Evolutionary conservation across 1,140 invertebrate genomes (phyloP), one percentile per base, ranked within the genome.

Genomic region (Antheraea mylitta): DNA sequence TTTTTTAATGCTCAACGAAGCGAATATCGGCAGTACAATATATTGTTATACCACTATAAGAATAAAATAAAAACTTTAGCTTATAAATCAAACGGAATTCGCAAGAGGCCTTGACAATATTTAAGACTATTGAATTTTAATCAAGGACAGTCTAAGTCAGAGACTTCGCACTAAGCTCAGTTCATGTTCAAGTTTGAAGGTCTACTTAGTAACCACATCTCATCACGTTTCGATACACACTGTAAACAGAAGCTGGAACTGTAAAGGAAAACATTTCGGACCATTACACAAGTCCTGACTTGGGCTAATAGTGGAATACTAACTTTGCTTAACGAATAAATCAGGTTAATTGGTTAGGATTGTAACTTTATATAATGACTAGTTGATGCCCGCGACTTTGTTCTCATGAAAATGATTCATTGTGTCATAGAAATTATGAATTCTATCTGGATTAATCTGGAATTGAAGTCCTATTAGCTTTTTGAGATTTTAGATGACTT

Each of bases 281-380:
- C 67, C 62, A 72, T 72, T 75, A 75, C 74, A 70, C 70, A 75
- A 71, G 68, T 60, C 65, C 63, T 67, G 66, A 65, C 70, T 68
- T 61, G 36, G 61, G 30, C 66, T 69, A 75, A 69, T 75, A 68
- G 70, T 66, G 66, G 66, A 45, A 66, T 66, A 53, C 66, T 68
- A 71, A 71, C 70, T 68, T 71, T 66, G 59, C 38, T 58, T 68
- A 42, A 68, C 61, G 65, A 53, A 71, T 71, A 71, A 71, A 71
- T 68, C 66, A 68, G 66, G 66, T 68, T 68, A 71, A 67, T 65
- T 53, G 66, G 8, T 45, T 38, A 67, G 36, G 67, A 45, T 67
- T 67, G 63, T 65, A 65, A 71, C 66, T 68, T 68, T 63, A 68
- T 68, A 65, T 48, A 71, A 67, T 67, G 19, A 16, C 16, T 61